Conservation (phyloP, 2,888 invertebrate species). For the Heliconius erato region DNA sequence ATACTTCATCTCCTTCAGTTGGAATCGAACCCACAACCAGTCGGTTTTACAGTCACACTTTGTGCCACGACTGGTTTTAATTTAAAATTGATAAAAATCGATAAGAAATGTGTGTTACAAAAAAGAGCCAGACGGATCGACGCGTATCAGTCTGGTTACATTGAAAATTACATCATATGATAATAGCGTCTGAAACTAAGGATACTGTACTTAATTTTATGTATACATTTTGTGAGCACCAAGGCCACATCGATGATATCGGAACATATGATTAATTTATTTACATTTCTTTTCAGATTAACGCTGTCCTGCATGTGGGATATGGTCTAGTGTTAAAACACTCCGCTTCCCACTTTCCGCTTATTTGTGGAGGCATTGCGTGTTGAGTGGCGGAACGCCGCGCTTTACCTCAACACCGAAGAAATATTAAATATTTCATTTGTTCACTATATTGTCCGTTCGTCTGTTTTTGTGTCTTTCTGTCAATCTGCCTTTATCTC, state of each 20-base stretch:
- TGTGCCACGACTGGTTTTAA: too few species aligned
- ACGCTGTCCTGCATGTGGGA: background rate
- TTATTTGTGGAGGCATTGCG: too few species aligned
- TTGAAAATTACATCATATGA: slow-evolving; percentile 15
- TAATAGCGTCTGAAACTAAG: slow-evolving; percentile 9
- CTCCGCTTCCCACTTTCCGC: background rate
- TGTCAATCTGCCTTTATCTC: too few species aligned
- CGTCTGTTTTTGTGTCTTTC: too few species aligned
- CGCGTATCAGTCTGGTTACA: slow-evolving; percentile 1
- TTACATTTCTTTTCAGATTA: background rate
- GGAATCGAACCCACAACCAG: too few species aligned
- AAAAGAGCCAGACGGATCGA: slow-evolving; percentile 3
- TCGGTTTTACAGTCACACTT: too few species aligned
- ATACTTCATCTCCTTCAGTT: too few species aligned
- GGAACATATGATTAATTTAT: slow-evolving; percentile 4
- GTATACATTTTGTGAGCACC: background rate
- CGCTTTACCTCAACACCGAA: too few species aligned
- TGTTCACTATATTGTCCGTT: too few species aligned
- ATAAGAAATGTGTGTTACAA: background rate
- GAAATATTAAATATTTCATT: too few species aligned
- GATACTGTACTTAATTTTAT: background rate
- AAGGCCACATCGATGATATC: background rate
- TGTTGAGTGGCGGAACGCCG: background rate
- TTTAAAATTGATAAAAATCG: background rate
- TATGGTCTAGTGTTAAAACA: background rate